These are phyloP conservation scores for Cryptocheilus praepositus DNA, from an alignment of 2,888 invertebrate genomes.

Conservation along the genomic window DNA sequence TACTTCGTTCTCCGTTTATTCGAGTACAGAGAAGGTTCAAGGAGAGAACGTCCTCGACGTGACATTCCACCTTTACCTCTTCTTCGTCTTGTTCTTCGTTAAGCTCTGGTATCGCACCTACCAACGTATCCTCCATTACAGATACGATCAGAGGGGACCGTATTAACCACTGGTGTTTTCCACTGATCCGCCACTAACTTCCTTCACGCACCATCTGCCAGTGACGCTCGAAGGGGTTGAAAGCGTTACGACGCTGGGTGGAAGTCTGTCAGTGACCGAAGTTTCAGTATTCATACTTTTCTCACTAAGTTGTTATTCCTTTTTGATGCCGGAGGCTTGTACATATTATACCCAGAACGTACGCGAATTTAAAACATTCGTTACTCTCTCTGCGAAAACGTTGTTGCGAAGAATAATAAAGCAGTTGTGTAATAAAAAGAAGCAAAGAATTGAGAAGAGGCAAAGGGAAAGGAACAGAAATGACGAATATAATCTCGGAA, in stretches of 20 bases:
- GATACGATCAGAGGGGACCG: conserved; percentile 45
- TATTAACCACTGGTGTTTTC: conserved; percentile 53
- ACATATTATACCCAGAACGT: too few species aligned
- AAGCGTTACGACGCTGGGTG: background rate
- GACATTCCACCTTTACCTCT: conserved; percentile 14
- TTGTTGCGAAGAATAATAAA: background rate
- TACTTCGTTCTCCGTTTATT: conserved; percentile 1
- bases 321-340: too few species aligned
- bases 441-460: background rate
- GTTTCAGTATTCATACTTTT: too few species aligned
- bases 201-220: conserved; percentile 10
- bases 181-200: conserved; percentile 33
- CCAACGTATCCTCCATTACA: conserved; percentile 45
- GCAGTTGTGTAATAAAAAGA: background rate
- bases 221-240: conserved; percentile 21
- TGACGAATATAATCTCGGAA: conserved; percentile 1
- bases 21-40: background rate
- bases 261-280: too few species aligned
- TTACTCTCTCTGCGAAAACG: too few species aligned
- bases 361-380: too few species aligned
- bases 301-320: too few species aligned
- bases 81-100: conserved; percentile 38
- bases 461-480: conserved; percentile 16
- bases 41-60: conserved; percentile 1
- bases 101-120: conserved; percentile 50